Evolutionary conservation across 92 coral and sea anemone species (phyloP), one percentile per base, ranked within the genome.

Genomic region (Palythoa grandis): DNA sequence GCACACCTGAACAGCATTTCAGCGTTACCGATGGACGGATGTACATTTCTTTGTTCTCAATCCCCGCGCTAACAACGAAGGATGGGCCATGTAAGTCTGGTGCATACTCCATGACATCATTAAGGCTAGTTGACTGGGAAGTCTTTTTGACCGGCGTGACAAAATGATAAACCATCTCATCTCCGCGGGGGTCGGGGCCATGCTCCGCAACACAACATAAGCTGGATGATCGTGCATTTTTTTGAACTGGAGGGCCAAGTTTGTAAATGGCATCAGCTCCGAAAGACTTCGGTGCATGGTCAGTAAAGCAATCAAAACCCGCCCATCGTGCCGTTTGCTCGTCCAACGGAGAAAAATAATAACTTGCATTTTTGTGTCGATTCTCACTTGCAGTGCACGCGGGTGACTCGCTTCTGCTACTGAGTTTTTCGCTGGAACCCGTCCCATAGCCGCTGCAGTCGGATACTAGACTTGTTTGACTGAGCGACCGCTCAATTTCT

Each of bases 391-490:
- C 29, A 24, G 52, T 35, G 69, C 24, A 54, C 17, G 69, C 57
- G 8, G 82, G 82, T 4, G 82, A 77, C 10, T 77, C 25, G 24
- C 82, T 56, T 57, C 82, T 56, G 24, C 82, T 77, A 50, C 69
- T 77, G 12, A 77, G 70, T 39, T 47, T 35, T n/a, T 77, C 82
- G n/a, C 70, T 77, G 24, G 82, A 77, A 3, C 82, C 82, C 35
- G 73, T 90, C 69, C 60, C 75, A 20, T 61, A 76, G 14, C 54
- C 89, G 56, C 92, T 90, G 56, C 90, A 88, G 78, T 90, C 90
- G 7, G 92, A 90, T 7, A 47, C 75, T 25, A 89, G 79, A 24
- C 85, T 87, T 35, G 82, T 77, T 43, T 77, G 82, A 40, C 82
- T 77, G 52, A 15, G 70, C 16, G 82, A 77, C 0, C 82, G 82